These are phyloP conservation scores for Silurus lanzhouensis DNA, from an alignment of 2,797 vertebrate genomes.

Conservation along the genomic window DNA sequence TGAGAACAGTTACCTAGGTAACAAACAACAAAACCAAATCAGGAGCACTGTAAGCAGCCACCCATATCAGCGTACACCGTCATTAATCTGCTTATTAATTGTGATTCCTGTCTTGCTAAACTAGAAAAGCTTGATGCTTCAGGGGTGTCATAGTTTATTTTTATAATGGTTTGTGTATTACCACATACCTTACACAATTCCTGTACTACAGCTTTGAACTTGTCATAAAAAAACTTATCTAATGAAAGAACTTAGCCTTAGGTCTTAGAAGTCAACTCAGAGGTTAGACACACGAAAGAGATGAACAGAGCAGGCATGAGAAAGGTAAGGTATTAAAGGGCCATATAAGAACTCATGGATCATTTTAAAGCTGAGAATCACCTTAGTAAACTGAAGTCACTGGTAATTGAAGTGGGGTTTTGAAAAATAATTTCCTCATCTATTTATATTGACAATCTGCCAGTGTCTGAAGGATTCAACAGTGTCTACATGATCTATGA, in stretches of 20 bases:
- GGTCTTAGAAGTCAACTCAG: no score
- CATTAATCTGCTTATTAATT: background rate
- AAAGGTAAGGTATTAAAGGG: background rate
- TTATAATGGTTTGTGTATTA: background rate
- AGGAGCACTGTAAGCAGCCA: background rate
- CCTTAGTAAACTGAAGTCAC: background rate
- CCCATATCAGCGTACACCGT: background rate
- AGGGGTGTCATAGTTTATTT: background rate
- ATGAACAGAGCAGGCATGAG: no score
- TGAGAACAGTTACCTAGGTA: background rate
- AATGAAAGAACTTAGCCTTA: no score
- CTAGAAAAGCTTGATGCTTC: background rate
- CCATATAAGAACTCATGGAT: background rate
- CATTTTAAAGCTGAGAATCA: background rate
- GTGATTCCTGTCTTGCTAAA: background rate
- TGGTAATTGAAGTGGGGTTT: background rate
- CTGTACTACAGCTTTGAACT: background rate
- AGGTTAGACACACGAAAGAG: no score
- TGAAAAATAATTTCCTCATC: background rate
- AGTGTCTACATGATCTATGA: background rate
- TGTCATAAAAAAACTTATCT: background rate
- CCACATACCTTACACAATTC: background rate
- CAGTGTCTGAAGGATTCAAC: background rate
- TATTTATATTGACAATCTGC: background rate
- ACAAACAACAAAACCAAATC: background rate